These are phyloP conservation scores for Monoplex corrugatus DNA, from an alignment of 2,888 invertebrate genomes.

Conservation along the genomic window DNA sequence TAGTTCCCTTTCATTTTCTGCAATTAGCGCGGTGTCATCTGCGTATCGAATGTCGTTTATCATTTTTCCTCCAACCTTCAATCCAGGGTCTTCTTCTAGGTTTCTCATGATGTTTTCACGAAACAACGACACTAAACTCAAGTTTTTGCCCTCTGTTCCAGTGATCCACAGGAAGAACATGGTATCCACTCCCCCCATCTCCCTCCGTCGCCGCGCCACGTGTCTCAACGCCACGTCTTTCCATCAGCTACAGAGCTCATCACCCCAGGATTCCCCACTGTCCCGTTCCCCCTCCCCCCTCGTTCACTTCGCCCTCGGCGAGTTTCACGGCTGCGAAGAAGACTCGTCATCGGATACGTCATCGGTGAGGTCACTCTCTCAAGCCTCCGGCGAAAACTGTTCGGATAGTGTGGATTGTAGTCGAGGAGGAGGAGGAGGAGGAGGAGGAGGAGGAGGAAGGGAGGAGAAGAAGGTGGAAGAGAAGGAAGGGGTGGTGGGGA, in stretches of 20 bases:
- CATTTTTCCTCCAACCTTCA: no score
- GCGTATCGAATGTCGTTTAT: no score
- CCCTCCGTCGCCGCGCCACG: background rate
- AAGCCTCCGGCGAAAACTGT: background rate
- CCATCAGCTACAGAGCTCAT: background rate
- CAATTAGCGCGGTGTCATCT: no score
- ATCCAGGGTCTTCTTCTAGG: no score
- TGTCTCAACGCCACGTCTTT: background rate
- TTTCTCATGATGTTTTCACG: no score
- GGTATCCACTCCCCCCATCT: background rate
- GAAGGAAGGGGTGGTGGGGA: background rate
- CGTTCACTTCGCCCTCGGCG: background rate
- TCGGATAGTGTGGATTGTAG: background rate
- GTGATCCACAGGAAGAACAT: background rate
- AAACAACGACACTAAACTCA: no score
- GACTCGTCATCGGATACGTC: background rate
- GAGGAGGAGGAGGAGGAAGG: background rate
- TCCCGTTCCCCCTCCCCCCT: conserved; percentile 25
- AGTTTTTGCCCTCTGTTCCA: background rate
- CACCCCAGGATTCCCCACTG: background rate
- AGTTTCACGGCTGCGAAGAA: background rate
- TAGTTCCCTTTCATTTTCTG: no score
- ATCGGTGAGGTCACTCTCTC: conserved; percentile 19
- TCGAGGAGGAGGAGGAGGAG: background rate
- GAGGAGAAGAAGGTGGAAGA: background rate